Conservation (phyloP, 2,113 vertebrate species). For the Tricholaema leucomelas region DNA sequence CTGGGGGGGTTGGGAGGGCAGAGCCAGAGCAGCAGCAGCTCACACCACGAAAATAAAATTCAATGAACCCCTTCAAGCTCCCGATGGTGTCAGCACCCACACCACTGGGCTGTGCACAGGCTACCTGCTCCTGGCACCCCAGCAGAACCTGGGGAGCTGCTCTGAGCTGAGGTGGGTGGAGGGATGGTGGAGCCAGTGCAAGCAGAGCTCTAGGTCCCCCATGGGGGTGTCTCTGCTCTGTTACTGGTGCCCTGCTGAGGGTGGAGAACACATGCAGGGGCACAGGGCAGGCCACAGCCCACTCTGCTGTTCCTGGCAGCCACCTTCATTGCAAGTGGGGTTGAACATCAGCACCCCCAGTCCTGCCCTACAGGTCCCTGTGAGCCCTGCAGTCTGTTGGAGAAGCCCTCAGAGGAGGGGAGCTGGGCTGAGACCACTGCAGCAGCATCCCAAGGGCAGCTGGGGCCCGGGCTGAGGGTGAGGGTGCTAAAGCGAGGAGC, state of each 20-base stretch:
- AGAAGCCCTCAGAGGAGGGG: neutral
- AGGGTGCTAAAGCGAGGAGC: neutral
- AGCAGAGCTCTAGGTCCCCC: neutral
- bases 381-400: neutral
- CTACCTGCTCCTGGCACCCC: neutral
- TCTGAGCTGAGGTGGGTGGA: neutral
- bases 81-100: fast-evolving
- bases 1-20: fast-evolving
- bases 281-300: neutral
- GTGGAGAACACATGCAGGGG: fast-evolving
- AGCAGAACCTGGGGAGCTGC: neutral
- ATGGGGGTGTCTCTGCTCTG: neutral
- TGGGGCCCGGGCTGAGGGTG: neutral
- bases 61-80: neutral
- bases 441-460: neutral
- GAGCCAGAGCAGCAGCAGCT: neutral
- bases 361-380: neutral
- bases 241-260: neutral
- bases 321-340: neutral
- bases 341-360: neutral
- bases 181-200: neutral
- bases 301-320: neutral
- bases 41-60: neutral
- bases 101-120: neutral
- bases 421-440: neutral